Conservation (phyloP, 2,797 vertebrate species). For the Nasua narica region DNA sequence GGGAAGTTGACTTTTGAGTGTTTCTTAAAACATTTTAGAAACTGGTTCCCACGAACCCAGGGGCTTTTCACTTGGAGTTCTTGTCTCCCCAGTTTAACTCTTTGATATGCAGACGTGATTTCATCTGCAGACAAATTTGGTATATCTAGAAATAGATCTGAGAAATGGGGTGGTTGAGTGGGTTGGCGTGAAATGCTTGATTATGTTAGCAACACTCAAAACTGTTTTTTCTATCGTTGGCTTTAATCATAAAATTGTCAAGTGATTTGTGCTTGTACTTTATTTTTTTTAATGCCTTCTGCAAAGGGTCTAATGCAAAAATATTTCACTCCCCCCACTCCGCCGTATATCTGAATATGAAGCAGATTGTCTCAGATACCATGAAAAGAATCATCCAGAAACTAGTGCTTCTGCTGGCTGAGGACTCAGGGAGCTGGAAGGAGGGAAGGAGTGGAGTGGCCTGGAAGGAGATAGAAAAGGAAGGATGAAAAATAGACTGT, state of each 20-base stretch:
- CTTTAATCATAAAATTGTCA: conserved; percentile 70
- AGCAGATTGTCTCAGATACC: conserved; percentile 41
- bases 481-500: not conserved
- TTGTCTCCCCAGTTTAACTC: not conserved
- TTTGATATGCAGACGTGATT: not conserved
- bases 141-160: not conserved
- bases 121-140: not conserved
- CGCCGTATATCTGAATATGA: not conserved
- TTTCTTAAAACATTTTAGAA: not conserved
- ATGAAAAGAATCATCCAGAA: not conserved
- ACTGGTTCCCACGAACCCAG: not conserved
- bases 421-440: not conserved
- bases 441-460: not conserved
- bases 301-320: conserved; percentile 38
- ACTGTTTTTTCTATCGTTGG: conserved; percentile 61
- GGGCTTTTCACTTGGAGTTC: not conserved
- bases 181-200: not conserved
- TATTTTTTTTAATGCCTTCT: conserved; percentile 2
- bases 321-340: not conserved
- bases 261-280: conserved; percentile 62
- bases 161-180: not conserved
- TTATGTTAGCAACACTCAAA: conserved; percentile 41
- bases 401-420: not conserved
- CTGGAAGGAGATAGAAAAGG: not conserved
- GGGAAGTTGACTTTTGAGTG: conserved; percentile 13